Base-by-base conservation (phyloP, 2,888 invertebrate species). In the Athalia cordata region DNA sequence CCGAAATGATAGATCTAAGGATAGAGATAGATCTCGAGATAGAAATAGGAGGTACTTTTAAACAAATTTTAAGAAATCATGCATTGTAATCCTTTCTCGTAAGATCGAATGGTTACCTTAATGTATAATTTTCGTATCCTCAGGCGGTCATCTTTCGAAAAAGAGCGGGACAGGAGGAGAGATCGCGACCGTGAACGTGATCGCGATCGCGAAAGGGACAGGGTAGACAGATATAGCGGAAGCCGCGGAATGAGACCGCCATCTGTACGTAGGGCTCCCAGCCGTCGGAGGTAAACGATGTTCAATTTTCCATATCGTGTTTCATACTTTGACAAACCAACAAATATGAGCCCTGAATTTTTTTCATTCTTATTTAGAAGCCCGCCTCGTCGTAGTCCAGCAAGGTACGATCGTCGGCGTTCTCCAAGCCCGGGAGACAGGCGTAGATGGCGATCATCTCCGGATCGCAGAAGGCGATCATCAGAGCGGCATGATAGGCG, bases 151-250 rank as follows among this genome's bases (percentile, higher is more conserved):
- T 81, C 87, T 78, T 68, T 85, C 78, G 92, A 92, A 79, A 91
- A 90, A 83, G 92, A 91, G 81, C 91, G 92, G 80, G 91, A 93
- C 83, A 82, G 84, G 74, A 87, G 89, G 85, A 88, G 86, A 84
- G 86, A 90, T 79, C 84, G 88, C 4, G 88, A 88, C 65, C 80
- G 89, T 77, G 81, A 84, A 68, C 85, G 89, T 78, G 83, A 81
- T 81, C 86, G 91, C 61, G 91, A 91, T 81, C 84, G 91, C 15
- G 85, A 85, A 13, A 82, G 87, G 43, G 88, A 89, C 9, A 83
- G 89, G 77, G 78, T 88, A 80, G 89, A 89, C 49, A 82, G 89
- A 81, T 90, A 88, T 80, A 87, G 89, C 78, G 88, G 89, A 3
- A 84, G 85, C 79, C 88, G 89, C 45, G 86, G 87, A 59, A 90